phyloP scores from a whole-genome alignment of 92 coral and sea anemone species.

The Epizoanthus illoricatus region DNA sequence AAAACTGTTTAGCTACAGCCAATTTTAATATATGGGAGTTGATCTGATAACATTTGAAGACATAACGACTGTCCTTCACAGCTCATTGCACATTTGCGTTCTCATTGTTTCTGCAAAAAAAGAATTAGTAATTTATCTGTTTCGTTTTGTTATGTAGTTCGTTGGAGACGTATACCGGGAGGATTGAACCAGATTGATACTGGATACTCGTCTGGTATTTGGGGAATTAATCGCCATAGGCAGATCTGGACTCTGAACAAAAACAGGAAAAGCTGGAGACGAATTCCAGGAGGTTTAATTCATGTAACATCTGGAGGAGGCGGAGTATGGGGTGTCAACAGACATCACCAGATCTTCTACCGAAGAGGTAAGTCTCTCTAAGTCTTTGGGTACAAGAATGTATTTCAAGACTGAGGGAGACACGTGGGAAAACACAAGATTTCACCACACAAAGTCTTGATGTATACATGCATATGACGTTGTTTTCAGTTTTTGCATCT shows the following conservation, averaged over 20 bases:
- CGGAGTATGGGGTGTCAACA: conserved; percentile 38
- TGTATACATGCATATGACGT: too few relatives aligned
- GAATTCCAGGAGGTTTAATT: conserved; percentile 21
- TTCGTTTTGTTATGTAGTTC: background rate
- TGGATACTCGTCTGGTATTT: background rate
- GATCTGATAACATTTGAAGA: too few relatives aligned
- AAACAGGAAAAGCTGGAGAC: conserved; percentile 11
- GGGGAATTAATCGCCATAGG: conserved; percentile 11
- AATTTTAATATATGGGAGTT: too few relatives aligned
- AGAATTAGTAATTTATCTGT: background rate
- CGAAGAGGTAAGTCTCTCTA: conserved; percentile 8
- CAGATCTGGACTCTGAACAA: conserved; percentile 5
- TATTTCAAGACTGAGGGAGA: too few relatives aligned
- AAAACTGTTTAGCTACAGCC: too few relatives aligned
- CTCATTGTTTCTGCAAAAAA: too few relatives aligned
- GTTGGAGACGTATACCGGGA: conserved; percentile 20
- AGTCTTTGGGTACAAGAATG: too few relatives aligned
- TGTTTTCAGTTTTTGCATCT: too few relatives aligned
- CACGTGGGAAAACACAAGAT: too few relatives aligned
- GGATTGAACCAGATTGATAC: conserved; percentile 7
- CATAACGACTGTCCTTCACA: too few relatives aligned
- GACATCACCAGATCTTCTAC: conserved; percentile 15
- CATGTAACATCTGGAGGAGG: conserved; percentile 28
- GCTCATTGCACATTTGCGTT: background rate
- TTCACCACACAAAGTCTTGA: too few relatives aligned